Conservation (phyloP, 64 coral and sea anemone species). For the Orbicella faveolata region DNA sequence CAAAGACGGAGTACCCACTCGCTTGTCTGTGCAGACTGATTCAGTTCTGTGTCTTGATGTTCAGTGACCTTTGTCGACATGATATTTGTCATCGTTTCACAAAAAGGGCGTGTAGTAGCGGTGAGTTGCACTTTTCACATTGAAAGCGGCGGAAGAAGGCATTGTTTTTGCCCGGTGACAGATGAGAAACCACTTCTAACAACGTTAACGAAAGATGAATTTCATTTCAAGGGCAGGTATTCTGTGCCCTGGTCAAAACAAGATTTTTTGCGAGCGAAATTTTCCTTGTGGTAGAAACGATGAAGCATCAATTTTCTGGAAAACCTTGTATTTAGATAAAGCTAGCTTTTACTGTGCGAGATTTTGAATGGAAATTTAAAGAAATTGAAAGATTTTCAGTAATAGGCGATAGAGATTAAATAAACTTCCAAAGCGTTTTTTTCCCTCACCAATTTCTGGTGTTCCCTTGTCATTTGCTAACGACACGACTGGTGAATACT, state of each 20-base stretch:
- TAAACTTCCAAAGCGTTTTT: neutral
- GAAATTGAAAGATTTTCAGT: neutral
- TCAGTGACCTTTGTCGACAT: too few species aligned
- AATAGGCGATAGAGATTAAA: neutral
- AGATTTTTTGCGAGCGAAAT: neutral
- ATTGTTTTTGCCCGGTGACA: neutral
- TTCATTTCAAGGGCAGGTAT: neutral
- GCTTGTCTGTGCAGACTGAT: too few species aligned
- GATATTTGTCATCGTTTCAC: neutral
- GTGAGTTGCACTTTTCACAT: neutral
- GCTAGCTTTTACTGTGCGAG: neutral
- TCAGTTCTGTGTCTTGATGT: too few species aligned
- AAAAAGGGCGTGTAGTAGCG: neutral
- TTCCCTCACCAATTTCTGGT: constrained; percentile 15
- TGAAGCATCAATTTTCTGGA: neutral
- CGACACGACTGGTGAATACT: constrained; percentile 34
- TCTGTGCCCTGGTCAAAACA: constrained; percentile 4
- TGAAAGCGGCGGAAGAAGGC: neutral
- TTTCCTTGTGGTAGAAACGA: neutral
- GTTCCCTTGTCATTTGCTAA: constrained; percentile 36
- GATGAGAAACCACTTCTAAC: neutral
- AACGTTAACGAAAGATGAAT: constrained; percentile 2
- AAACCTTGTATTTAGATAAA: neutral
- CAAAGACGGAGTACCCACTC: too few species aligned
- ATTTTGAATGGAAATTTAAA: neutral